Evolutionary conservation across 1,140 invertebrate species (phyloP), one percentile per base, ranked within the genome.

Genomic region (Plectus sambesii): DNA sequence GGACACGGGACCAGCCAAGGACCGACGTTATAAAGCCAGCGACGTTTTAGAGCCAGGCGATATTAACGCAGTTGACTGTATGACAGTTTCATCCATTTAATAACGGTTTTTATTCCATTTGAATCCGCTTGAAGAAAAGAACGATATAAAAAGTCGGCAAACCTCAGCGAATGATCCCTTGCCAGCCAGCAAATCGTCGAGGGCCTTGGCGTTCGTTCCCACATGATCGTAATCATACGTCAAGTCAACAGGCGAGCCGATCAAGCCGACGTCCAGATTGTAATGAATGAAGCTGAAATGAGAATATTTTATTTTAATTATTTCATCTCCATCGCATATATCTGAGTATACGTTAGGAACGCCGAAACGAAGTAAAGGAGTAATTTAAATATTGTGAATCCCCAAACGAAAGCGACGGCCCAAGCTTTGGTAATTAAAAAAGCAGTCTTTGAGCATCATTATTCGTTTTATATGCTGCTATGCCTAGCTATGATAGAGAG

Each of bases 241-340:
- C 8, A 99, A 75, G 73, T 98, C 86, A 23, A 97, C 78, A 66
- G 88, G 78, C 1, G 85, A 82, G 30, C 94, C 93, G 64, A 99
- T 79, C 6, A 88, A 67, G 1, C 81, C 87, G 4, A 76, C 67
- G 48, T 69, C 53, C 37, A 76, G 51, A 6, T 77, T 73, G 61
- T 72, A 73, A 56, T 75, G 67, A 23, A 76, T 60, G 69, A 72
- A 76, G 23, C 72, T 74, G 52, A 15, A 67, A 67, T 30, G 50
- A 25, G 12, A 41, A 39, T 19, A 44, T 15, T 15, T 45, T n/a
- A 38, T 2, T 42, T 45, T 2, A 8, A 45, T n/a, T n/a, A n/a
- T n/a, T n/a, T n/a, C n/a, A n/a, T n/a, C n/a, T n/a, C n/a, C n/a
- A n/a, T n/a, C n/a, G n/a, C n/a, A n/a, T n/a, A n/a, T n/a, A n/a